A percentile compares a stretch with the other conserved stretches of the same genome.
phyloP scores from a whole-genome alignment of 1,140 invertebrate genomes.

The Dinothrombium tinctorium region DNA sequence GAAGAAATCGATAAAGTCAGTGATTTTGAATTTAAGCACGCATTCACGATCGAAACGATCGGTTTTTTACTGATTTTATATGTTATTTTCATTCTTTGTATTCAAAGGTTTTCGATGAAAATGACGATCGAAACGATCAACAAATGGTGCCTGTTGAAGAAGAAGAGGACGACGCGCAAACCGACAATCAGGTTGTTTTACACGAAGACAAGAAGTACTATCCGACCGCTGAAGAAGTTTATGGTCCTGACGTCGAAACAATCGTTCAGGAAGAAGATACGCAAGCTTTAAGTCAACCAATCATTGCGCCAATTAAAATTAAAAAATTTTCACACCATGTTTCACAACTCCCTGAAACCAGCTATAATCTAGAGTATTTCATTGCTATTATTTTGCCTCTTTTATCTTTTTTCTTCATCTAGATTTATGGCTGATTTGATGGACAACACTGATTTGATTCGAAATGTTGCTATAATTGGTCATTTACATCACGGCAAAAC shows the following conservation, averaged over 20 bases:
- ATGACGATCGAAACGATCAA: no score
- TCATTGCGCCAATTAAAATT: constrained; percentile 65
- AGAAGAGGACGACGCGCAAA: constrained; percentile 34
- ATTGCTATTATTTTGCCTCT: no score
- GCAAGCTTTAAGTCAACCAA: constrained; percentile 59
- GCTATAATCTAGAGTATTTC: constrained; percentile 91
- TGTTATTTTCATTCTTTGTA: no score
- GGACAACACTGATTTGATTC: constrained; percentile 78
- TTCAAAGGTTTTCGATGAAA: no score
- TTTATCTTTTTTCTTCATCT: no score
- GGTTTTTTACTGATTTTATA: no score
- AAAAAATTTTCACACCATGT: constrained; percentile 89
- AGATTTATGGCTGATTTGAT: constrained; percentile 87
- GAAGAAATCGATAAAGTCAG: no score
- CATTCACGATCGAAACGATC: no score
- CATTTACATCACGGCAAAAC: constrained; percentile 99
- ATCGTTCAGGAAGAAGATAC: constrained; percentile 98
- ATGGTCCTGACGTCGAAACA: constrained; percentile 86
- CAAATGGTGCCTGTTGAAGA: constrained; percentile 26
- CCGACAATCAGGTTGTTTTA: constrained; percentile 75
- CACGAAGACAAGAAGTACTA: constrained; percentile 99
- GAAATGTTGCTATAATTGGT: constrained; percentile 85
- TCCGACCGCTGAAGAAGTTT: constrained; percentile 87
- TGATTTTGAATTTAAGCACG: no score
- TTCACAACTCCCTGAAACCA: constrained; percentile 75